A percentile compares a stretch with the other conserved stretches of the same genome.
phyloP scores from a whole-genome alignment of 2,888 invertebrate species.

The Ceramica pisi region DNA sequence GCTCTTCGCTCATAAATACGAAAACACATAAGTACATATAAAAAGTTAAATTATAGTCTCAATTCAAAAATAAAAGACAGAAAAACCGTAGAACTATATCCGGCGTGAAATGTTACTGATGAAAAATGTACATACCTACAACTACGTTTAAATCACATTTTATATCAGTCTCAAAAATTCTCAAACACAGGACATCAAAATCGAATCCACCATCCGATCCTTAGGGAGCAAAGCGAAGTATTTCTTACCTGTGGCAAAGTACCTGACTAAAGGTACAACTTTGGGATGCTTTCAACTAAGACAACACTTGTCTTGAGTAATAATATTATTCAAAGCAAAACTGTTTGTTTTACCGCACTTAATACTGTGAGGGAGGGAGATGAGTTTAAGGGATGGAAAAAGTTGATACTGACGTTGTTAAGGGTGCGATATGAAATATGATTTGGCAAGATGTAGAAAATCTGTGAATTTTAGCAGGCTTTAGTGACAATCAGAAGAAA shows the following conservation, averaged over 20 bases:
- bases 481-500: too few relatives aligned
- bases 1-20: not conserved
- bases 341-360: conserved; percentile 59
- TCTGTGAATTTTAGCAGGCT: not conserved
- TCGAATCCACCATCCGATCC: conserved; percentile 15
- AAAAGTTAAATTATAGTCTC: too few relatives aligned
- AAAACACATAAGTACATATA: too few relatives aligned
- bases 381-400: not conserved
- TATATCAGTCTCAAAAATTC: not conserved
- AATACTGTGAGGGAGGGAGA: conserved; percentile 12
- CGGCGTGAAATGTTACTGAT: too few relatives aligned
- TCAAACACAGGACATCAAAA: conserved; percentile 30
- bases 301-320: conserved; percentile 62
- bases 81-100: too few relatives aligned
- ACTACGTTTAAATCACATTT: too few relatives aligned
- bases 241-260: conserved; percentile 60
- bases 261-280: conserved; percentile 52
- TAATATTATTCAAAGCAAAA: conserved; percentile 62
- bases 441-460: not conserved
- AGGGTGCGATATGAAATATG: not conserved
- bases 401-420: not conserved
- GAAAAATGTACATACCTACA: too few relatives aligned
- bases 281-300: conserved; percentile 65
- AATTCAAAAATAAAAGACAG: too few relatives aligned
- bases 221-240: conserved; percentile 9